Conservation (phyloP, 1,140 invertebrate genomes). For the Hylyphantes graminicola region DNA sequence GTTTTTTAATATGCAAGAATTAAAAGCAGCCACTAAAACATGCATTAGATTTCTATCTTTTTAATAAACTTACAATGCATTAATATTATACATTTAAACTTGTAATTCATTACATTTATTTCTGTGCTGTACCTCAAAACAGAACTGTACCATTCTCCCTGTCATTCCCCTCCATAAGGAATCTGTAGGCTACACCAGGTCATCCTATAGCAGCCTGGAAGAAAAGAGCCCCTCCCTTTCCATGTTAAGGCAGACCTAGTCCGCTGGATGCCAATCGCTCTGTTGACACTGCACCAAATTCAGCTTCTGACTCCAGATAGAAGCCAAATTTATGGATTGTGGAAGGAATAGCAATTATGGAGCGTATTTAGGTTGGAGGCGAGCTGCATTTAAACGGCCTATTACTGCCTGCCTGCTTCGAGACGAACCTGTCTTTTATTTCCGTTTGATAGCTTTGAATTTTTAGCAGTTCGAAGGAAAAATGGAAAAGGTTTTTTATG, state of each 20-base stretch:
- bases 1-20: too few species aligned
- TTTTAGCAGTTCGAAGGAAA: slow-evolving; percentile 41
- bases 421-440: slow-evolving; percentile 47
- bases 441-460: slow-evolving; percentile 46
- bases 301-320: slow-evolving; percentile 41
- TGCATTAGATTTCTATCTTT: too few species aligned
- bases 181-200: slow-evolving; percentile 28
- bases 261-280: slow-evolving; percentile 50
- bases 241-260: slow-evolving; percentile 44
- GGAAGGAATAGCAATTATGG: slow-evolving; percentile 50
- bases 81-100: too few species aligned
- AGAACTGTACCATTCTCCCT: too few species aligned
- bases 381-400: slow-evolving; percentile 59
- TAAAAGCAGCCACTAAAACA: too few species aligned
- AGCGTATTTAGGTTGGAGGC: slow-evolving; percentile 54
- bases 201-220: slow-evolving; percentile 37
- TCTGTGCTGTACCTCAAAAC: too few species aligned
- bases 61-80: too few species aligned
- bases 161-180: slow-evolving; percentile 1
- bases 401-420: slow-evolving; percentile 41
- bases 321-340: slow-evolving; percentile 56
- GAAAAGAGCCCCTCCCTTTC: slow-evolving; percentile 56
- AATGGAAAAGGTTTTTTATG: slow-evolving; percentile 28
- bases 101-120: too few species aligned
- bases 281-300: slow-evolving; percentile 53